Base-by-base conservation (phyloP, 2,888 invertebrate species). In the Sinopyrophorus schimmeli region DNA sequence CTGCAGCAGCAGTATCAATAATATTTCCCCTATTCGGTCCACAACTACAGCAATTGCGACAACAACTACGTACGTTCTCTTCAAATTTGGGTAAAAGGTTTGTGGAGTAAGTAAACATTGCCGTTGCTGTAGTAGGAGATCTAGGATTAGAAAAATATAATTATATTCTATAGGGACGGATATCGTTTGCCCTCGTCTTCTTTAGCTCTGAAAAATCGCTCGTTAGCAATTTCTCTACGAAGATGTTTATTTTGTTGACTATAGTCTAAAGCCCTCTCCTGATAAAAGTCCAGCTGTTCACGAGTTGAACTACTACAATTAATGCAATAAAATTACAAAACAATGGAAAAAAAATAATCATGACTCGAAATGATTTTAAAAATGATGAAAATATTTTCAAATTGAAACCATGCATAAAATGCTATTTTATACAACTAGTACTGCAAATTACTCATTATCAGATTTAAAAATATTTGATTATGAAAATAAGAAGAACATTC, bases 221-320 rank as follows among this genome's bases (percentile, higher is more conserved):
- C 79, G 47, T 79, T 77, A 1, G 77, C 77, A 15, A 80, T 72
- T 57, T 79, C 76, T 49, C 79, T 68, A 26, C 77, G 74, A 15
- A 80, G 71, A 31, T 78, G 76, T 49, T 73, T 72, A 43, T 78
- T 75, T 66, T 78, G 77, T 54, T 76, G 74, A 43, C 74, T 76
- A 53, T 77, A 79, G 28, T 79, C 78, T 14, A 76, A 71, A 9
- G 77, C 75, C 62, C 79, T 77, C 53, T 72, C 74, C 60, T 80
- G 79, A 55, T 75, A 79, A 27, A 74, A 70, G 28, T 77, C 73
- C 27, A 79, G 62, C 47, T 78, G 77, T 21, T 74, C 68, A 1
- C 75, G 69, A 47, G 75, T 73, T 10, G 58, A 47, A 3, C 65
- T 63, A 55, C 76, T 76, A 40, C 12, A 49, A 49, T 7, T n/a